Evolutionary conservation across 2,113 vertebrate species (phyloP).

Genomic region (Cynoglossus semilaevis): DNA sequence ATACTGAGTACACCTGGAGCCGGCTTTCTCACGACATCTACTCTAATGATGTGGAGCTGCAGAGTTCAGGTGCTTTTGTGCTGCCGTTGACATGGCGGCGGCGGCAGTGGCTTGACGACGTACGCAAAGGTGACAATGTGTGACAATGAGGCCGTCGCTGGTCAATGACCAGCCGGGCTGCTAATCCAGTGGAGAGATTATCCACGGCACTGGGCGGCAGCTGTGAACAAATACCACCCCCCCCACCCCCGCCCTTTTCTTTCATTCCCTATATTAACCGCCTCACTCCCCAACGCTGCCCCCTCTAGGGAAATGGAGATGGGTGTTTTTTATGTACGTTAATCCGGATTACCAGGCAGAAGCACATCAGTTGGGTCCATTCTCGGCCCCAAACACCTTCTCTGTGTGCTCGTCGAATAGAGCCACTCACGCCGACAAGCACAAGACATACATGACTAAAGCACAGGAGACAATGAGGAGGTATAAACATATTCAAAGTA

Average conservation of each 20-base stretch:
- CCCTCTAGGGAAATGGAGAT: slow-evolving; percentile 70
- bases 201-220: slow-evolving; percentile 57
- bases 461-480: slow-evolving; percentile 63
- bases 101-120: background rate
- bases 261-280: slow-evolving; percentile 21
- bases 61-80: slow-evolving; percentile 1
- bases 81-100: background rate
- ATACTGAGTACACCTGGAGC: slow-evolving; percentile 52
- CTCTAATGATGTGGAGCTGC: slow-evolving; percentile 32
- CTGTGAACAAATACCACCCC: slow-evolving; percentile 68
- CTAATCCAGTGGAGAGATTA: slow-evolving; percentile 55
- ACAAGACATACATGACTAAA: slow-evolving; percentile 66
- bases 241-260: background rate
- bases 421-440: slow-evolving; percentile 61
- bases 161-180: slow-evolving; percentile 32
- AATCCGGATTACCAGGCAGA: slow-evolving; percentile 76
- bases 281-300: slow-evolving; percentile 16
- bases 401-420: slow-evolving; percentile 60
- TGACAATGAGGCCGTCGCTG: slow-evolving; percentile 24
- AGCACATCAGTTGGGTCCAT: slow-evolving; percentile 65
- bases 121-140: slow-evolving; percentile 12
- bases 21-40: slow-evolving; percentile 22
- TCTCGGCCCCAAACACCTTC: slow-evolving; percentile 63
- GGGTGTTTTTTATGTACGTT: slow-evolving; percentile 71
- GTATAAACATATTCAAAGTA: slow-evolving; percentile 71